These are phyloP conservation scores for Cebus imitator DNA, from an alignment of 2,113 vertebrate species.

Conservation along the genomic window DNA sequence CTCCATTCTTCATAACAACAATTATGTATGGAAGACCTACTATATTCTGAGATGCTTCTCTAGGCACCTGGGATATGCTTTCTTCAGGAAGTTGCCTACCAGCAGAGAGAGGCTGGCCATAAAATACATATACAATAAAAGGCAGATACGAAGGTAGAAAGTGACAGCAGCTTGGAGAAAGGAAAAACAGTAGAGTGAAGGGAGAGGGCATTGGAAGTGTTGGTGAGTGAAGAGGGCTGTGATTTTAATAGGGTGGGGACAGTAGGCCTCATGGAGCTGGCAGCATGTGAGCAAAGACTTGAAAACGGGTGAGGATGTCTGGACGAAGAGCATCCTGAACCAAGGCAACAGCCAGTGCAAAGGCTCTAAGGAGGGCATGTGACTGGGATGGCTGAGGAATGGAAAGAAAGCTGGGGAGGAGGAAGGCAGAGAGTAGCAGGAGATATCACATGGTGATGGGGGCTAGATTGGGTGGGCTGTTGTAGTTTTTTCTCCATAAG, in stretches of 20 bases:
- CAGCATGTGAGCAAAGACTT: not conserved
- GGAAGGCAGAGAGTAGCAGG: no score
- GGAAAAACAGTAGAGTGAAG: not conserved
- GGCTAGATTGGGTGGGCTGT: not conserved
- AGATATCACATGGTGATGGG: no score
- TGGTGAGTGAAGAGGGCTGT: not conserved
- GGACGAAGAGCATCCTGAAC: not conserved
- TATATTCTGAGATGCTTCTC: not conserved
- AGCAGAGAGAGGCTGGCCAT: not conserved
- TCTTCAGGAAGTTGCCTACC: not conserved
- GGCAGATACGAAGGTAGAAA: not conserved
- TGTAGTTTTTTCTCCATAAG: not conserved
- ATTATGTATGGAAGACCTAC: fast-evolving
- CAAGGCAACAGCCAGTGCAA: not conserved
- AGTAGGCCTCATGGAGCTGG: not conserved
- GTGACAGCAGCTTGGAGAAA: not conserved
- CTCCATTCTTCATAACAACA: not conserved
- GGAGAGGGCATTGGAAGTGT: not conserved
- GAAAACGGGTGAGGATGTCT: not conserved
- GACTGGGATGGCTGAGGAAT: no score
- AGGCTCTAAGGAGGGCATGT: not conserved
- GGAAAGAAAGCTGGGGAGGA: not conserved
- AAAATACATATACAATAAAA: not conserved
- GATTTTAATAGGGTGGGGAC: not conserved
- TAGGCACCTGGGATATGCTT: not conserved